Evolutionary conservation across 1,140 invertebrate genomes (phyloP).

Genomic region (Daktulosphaira vitifoliae): DNA sequence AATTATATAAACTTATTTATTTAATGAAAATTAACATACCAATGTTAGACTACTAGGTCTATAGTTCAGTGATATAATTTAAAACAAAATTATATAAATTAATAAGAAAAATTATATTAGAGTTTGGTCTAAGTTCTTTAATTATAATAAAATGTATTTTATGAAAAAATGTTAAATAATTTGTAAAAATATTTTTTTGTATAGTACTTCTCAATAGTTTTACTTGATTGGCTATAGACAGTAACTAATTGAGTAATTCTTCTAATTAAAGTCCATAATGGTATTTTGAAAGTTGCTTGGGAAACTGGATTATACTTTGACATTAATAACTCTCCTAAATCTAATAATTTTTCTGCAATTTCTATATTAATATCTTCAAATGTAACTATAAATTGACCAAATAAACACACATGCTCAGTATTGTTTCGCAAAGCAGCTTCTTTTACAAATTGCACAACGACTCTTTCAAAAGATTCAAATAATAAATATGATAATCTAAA

Average conservation of each 20-base stretch:
- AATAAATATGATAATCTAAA: constrained; percentile 22
- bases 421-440: constrained; percentile 7
- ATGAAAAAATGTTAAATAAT: no score
- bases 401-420: constrained; percentile 11
- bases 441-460: constrained; percentile 12
- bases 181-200: not conserved
- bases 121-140: no score
- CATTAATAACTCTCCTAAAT: constrained; percentile 16
- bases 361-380: constrained; percentile 3
- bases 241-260: constrained; percentile 23
- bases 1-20: no score
- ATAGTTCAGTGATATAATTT: no score
- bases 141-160: no score
- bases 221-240: constrained; percentile 24
- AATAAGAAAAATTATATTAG: no score
- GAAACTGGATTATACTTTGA: constrained; percentile 18
- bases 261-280: constrained; percentile 17
- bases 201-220: not conserved
- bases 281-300: constrained; percentile 11
- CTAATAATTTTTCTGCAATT: constrained; percentile 16
- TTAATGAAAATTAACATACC: no score
- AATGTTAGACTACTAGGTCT: no score
- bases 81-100: no score
- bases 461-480: constrained; percentile 14
- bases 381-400: constrained; percentile 9